Evolutionary conservation across 2,113 vertebrate species (phyloP), one percentile per base, ranked within the genome.

Genomic region (Pseudopipra pipra): DNA sequence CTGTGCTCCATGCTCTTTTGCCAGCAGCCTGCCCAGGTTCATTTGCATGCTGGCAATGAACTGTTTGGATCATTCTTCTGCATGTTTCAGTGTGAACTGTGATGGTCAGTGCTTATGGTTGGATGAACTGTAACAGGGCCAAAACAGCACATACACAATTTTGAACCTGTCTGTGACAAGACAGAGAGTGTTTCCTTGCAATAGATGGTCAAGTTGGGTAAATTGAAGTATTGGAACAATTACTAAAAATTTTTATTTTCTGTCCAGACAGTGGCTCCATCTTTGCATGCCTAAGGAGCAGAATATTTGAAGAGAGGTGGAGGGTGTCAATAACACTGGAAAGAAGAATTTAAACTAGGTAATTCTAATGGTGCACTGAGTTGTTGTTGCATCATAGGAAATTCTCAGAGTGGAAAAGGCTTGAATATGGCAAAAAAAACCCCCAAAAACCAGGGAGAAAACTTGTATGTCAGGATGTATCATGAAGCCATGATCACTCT

Each of bases 131-230:
- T 13, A 59, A 41, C 20, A 67, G 30, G 52, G 28, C 54, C 47
- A 15, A 72, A 83, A 6, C 31, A 89, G 35, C 70, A 37, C 20
- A 20, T 1, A 2, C 9, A 37, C 0, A 1, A 1, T 54, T 72
- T 62, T 68, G 37, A 83, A 19, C 24, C 9, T 1, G 2, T 13
- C 28, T 12, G 33, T 67, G 74, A 28, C 25, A 54, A 23, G 43
- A 17, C 25, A 85, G 52, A n/a, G 30, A 33, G 8, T 17, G 23
- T 80, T 89, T 84, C 28, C 25, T 72, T 2, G 1, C 17, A 68
- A 37, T 17, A 25, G 25, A 41, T 65, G 63, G 24, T 44, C 31
- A 71, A 47, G 14, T 8, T 41, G 47, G 44, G 25, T 70, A 46
- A 81, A 78, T 18, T 35, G 16, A 72, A 37, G 13, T 47, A 16